Evolutionary conservation across 2,888 invertebrate species (phyloP), one percentile per base, ranked within the genome.

Genomic region (Caenorhabditis imperialis): DNA sequence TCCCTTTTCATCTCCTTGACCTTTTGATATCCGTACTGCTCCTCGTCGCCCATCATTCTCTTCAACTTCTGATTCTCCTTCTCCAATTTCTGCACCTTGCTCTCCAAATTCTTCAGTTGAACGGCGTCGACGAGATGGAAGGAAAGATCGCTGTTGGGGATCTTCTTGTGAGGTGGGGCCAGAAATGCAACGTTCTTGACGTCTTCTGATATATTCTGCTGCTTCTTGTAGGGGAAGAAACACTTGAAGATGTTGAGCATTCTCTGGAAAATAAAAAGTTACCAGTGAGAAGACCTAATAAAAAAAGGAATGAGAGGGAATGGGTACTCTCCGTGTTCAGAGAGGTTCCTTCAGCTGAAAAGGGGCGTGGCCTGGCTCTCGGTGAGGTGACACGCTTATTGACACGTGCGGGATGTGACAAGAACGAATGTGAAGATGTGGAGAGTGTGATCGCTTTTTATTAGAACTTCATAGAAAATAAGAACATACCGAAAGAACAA

Each of bases 231-330:
- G 6, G 63, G 63, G 48, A 63, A 63, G 33, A 63, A 7, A 37
- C 63, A 63, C 4, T 22, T 7, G 54, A 63, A 55, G 40, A 63
- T 22, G n/a, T 63, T 63, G 47, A 40, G 33, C 62, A 62, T 62
- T 40, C n/a, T n/a, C 30, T 30, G 30, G 6, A 30, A 30, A 30
- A 30, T 6, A 30, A 30, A 30, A 30, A 30, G 30, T 30, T 30
- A 30, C n/a, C n/a, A n/a, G n/a, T n/a, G n/a, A n/a, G n/a, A n/a
- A n/a, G n/a, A n/a, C n/a, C n/a, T n/a, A n/a, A n/a, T n/a, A n/a
- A n/a, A n/a, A n/a, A n/a, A n/a, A n/a, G n/a, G n/a, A n/a, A n/a
- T n/a, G n/a, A n/a, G n/a, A n/a, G n/a, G n/a, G n/a, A n/a, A n/a
- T n/a, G n/a, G n/a, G n/a, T n/a, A n/a, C n/a, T n/a, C n/a, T n/a